Evolutionary conservation across 1,140 invertebrate species (phyloP).

Genomic region (Drosophila tani): DNA sequence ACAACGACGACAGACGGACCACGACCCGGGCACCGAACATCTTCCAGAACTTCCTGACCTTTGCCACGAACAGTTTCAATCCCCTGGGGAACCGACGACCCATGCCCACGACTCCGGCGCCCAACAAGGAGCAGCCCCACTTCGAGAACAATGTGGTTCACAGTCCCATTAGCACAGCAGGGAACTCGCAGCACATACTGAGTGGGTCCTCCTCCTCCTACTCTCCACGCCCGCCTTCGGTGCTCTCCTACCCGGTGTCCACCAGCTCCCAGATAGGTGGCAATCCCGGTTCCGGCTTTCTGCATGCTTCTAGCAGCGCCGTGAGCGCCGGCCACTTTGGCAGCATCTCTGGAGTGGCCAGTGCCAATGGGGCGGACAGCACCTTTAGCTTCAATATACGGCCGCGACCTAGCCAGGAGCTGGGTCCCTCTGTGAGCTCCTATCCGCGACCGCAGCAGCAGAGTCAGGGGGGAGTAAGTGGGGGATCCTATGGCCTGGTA

Average conservation of each 20-base stretch:
- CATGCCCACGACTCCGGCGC: constrained; percentile 35
- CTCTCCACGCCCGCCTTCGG: constrained; percentile 34
- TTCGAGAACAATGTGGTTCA: constrained; percentile 48
- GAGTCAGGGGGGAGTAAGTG: constrained; percentile 7
- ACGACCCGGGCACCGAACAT: constrained; percentile 73
- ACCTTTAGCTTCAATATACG: constrained; percentile 82
- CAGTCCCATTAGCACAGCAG: constrained; percentile 46
- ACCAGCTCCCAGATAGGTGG: constrained; percentile 52
- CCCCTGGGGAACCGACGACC: constrained; percentile 51
- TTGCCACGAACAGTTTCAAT: constrained; percentile 68
- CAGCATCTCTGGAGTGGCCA: constrained; percentile 73
- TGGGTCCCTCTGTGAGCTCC: constrained; percentile 34
- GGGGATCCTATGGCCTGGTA: constrained; percentile 51
- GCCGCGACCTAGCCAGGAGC: constrained; percentile 66
- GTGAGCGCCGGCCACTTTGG: constrained; percentile 69
- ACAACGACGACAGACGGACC: constrained; percentile 62
- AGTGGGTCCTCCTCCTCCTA: constrained; percentile 21
- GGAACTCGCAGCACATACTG: constrained; percentile 22
- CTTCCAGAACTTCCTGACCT: constrained; percentile 73
- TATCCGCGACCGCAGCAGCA: constrained; percentile 46
- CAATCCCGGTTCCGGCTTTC: constrained; percentile 40
- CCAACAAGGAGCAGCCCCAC: constrained; percentile 50
- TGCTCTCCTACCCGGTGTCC: constrained; percentile 47
- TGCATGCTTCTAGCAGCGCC: constrained; percentile 73
- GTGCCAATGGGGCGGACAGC: constrained; percentile 75